Conservation (phyloP, 2,888 invertebrate species). For the Aromia moschata region DNA sequence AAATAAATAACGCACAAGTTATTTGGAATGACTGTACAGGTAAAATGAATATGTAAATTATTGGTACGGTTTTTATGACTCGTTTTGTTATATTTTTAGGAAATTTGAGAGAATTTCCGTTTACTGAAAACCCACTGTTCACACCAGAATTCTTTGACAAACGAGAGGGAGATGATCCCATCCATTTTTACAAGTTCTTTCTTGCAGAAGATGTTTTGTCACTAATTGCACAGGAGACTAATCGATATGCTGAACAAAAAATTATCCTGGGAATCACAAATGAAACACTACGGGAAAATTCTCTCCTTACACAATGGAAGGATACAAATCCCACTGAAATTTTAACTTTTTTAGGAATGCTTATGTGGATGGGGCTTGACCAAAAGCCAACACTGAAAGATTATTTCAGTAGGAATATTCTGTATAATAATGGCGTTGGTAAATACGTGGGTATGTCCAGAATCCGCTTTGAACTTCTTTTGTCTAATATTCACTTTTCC, state of each 20-base stretch:
- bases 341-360: constrained; percentile 33
- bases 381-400: constrained; percentile 32
- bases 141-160: background rate
- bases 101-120: background rate
- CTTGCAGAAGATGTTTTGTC: background rate
- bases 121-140: background rate
- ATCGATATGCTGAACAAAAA: background rate
- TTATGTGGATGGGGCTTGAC: constrained; percentile 39
- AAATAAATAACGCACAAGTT: background rate
- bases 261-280: background rate
- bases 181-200: background rate
- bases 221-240: background rate
- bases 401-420: constrained; percentile 23
- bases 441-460: constrained; percentile 19
- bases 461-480: constrained; percentile 26
- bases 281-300: background rate
- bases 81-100: background rate
- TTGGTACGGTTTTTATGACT: background rate
- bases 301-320: background rate
- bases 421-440: constrained; percentile 14
- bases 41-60: background rate
- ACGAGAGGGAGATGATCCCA: background rate
- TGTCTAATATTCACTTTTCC: constrained; percentile 33
- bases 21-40: background rate
- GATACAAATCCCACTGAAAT: constrained; percentile 26